Evolutionary conservation across 2,797 vertebrate species (phyloP), one percentile per base, ranked within the genome.

Genomic region (Acrocephalus scirpaceus): DNA sequence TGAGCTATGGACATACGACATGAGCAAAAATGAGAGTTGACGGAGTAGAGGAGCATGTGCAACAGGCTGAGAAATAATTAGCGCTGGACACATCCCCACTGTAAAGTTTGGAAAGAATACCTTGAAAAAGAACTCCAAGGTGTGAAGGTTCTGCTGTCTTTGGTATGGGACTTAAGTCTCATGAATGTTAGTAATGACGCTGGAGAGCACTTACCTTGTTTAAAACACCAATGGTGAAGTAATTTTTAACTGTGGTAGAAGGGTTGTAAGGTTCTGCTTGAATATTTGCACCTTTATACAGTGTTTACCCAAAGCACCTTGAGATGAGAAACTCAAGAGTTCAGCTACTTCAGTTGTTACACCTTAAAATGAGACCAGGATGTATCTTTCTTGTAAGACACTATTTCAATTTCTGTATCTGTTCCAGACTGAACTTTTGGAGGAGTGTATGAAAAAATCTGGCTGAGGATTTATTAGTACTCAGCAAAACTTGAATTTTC

Each of bases 401-500:
- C 23, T 11, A 2, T 81, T 78, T 84, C 29, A 32, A 0, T 71
- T 87, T 95, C 72, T 79, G 26, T 88, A 1, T 40, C 21, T 71
- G 13, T 77, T 88, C 10, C 76, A 61, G 45, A 44, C 54, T 36
- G 42, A 92, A 36, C 11, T 73, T 36, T 56, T 53, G n/a, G 25
- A 82, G 30, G 22, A 66, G 2, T 23, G 17, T 66, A 10, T 58
- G 27, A 76, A 78, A 64, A 88, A 73, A 57, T 85, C 54, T 67
- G 45, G 42, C 48, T 2, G 0, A 86, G 56, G 26, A 62, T 94
- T 95, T 90, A 40, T 75, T 50, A 74, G 69, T 84, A 58, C 72
- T 88, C 51, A 95, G 71, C 62, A 90, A 87, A 96, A 93, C 70
- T 75, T 92, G 62, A 45, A 30, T 66, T 64, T 93, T 93, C 56